phyloP scores from a whole-genome alignment of 2,888 invertebrate genomes.

The Tipula helvola region DNA sequence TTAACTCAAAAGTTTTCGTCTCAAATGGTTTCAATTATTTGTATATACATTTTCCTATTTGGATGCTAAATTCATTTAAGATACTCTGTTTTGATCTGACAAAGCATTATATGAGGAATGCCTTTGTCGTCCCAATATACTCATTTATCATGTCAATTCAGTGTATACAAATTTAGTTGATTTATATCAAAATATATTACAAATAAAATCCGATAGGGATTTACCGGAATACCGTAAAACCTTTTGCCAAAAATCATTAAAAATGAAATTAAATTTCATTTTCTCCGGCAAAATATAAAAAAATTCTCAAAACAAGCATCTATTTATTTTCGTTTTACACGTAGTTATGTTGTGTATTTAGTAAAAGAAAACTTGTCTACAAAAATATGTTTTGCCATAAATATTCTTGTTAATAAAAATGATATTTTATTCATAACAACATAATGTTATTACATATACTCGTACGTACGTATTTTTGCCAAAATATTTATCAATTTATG shows the following conservation, averaged over 20 bases:
- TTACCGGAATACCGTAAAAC: background rate
- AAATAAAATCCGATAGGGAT: background rate
- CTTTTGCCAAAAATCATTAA: background rate
- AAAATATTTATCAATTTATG: background rate
- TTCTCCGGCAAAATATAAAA: background rate
- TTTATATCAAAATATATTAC: background rate
- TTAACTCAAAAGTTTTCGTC: too few relatives aligned
- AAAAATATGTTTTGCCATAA: background rate
- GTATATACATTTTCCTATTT: too few relatives aligned
- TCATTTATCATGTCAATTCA: background rate
- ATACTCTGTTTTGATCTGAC: too few relatives aligned
- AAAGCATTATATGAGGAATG: too few relatives aligned
- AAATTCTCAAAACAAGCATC: background rate
- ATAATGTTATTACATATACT: background rate
- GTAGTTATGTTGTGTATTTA: background rate
- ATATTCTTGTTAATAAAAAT: background rate
- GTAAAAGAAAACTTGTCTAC: background rate
- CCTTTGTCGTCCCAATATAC: background rate
- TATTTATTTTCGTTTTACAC: background rate
- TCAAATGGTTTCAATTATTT: too few relatives aligned
- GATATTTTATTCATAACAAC: background rate
- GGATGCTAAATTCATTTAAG: too few relatives aligned
- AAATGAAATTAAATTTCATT: background rate
- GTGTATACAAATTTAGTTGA: background rate
- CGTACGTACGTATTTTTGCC: background rate